phyloP scores from a whole-genome alignment of 1,140 invertebrate species.

The Nautilus pompilius region DNA sequence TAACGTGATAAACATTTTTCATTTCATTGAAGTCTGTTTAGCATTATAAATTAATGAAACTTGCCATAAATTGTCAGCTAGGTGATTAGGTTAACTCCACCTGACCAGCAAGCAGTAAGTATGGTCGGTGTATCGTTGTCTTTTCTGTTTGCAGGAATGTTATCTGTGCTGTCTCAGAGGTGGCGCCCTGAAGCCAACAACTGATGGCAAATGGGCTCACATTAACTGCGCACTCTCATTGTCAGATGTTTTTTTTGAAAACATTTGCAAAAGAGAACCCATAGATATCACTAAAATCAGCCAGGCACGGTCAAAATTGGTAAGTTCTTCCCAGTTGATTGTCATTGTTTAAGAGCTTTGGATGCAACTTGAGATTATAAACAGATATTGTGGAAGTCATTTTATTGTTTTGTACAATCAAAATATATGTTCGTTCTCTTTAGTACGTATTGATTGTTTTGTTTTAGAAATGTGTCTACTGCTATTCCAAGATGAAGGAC shows the following conservation, averaged over 20 bases:
- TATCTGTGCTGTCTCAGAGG: conserved; percentile 62
- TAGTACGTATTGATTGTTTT: background rate
- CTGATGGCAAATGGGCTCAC: conserved; percentile 82
- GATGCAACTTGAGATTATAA: too few relatives aligned
- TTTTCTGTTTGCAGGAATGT: conserved; percentile 46
- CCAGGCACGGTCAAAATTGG: conserved; percentile 40
- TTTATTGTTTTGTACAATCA: background rate
- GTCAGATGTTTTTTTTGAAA: conserved; percentile 91
- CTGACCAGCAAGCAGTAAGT: too few relatives aligned
- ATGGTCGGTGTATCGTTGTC: too few relatives aligned
- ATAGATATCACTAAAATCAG: conserved; percentile 61
- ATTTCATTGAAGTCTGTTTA: too few relatives aligned
- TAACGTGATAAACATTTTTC: too few relatives aligned
- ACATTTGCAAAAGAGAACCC: conserved; percentile 93
- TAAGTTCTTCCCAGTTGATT: too few relatives aligned
- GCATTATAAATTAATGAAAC: too few relatives aligned
- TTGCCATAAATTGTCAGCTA: too few relatives aligned
- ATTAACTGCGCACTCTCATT: conserved; percentile 97
- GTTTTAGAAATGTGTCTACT: conserved; percentile 45
- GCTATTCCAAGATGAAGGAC: conserved; percentile 18
- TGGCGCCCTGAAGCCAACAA: conserved; percentile 65
- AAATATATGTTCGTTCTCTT: background rate
- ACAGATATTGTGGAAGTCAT: background rate
- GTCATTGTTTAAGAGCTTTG: too few relatives aligned
- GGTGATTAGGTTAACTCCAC: too few relatives aligned